Base-by-base conservation (phyloP, 1,140 invertebrate species). In the Marisa cornuarietis region DNA sequence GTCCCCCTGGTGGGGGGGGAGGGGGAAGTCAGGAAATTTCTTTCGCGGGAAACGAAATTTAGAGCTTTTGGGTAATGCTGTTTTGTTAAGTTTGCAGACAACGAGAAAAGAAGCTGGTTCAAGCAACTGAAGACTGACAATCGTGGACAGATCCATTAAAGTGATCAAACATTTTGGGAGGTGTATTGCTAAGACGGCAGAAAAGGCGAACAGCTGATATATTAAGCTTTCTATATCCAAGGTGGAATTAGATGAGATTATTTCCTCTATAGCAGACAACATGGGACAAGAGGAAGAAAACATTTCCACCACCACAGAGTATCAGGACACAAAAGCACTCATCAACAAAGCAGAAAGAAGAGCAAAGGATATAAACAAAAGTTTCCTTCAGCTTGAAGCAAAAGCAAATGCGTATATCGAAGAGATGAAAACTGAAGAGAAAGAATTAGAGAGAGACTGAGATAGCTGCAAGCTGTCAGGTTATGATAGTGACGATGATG, bases 401-500 rank as follows among this genome's bases (percentile, higher is more conserved):
- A 82, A 83, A 24, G 66, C 85, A 26, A 54, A 79, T 65, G 75
- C 81, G 65, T 84, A 83, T 54, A 61, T 80, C 22, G 76, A 82
- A n/a, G 79, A 79, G 51, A 66, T 87, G 26, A 74, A 80, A 49
- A 58, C 76, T 14, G 82, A 82, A 66, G 79, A 82, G 52, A 77
- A 76, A 66, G 82, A 83, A 8, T 79, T 84, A 61, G 83, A 85
- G 77, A 79, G 76, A 66, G 77, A 79, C 74, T 68, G 82, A 85
- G 63, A 31, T 80, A 24, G 66, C 54, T 5, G 68, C 62, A 42
- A 75, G 26, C 22, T 61, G 51, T 71, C 26, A 78, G 42, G 22
- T 82, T 61, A 76, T 84, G 83, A 85, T 65, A 83, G 82, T 72
- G 85, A 86, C 72, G 85, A 83, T 73, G 83, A 85, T 79, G 81